phyloP scores from a whole-genome alignment of 2,797 vertebrate species.

The Phylloscopus collybita region DNA sequence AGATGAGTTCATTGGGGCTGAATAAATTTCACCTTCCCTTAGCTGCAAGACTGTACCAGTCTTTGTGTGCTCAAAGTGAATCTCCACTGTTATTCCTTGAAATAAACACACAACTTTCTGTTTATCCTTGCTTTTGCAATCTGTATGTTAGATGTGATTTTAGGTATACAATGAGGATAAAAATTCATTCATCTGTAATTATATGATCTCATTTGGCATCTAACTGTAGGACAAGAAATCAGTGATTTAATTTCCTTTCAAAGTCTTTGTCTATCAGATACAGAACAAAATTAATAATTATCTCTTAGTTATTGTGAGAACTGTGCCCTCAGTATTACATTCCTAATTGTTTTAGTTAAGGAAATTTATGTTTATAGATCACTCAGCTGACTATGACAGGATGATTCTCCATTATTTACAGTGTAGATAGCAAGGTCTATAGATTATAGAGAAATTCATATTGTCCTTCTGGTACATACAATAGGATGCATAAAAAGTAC shows the following conservation, averaged over 20 bases:
- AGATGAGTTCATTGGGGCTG: not conserved
- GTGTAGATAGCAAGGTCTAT: constrained; percentile 12
- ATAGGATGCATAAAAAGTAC: not conserved
- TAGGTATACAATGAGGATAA: constrained; percentile 52
- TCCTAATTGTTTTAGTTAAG: constrained; percentile 45
- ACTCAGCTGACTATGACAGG: not conserved
- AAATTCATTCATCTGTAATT: constrained; percentile 69
- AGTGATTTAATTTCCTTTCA: constrained; percentile 72
- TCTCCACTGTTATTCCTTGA: not conserved
- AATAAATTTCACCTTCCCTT: not conserved
- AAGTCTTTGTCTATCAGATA: constrained; percentile 64
- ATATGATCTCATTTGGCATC: constrained; percentile 65
- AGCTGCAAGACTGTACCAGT: not conserved
- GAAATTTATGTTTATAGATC: constrained; percentile 20
- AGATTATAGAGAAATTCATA: not conserved
- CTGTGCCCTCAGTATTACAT: constrained; percentile 42
- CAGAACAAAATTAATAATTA: constrained; percentile 69
- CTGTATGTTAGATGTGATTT: constrained; percentile 48
- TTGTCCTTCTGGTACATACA: not conserved
- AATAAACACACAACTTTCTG: constrained; percentile 35
- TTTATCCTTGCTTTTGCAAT: constrained; percentile 57
- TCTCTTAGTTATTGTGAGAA: constrained; percentile 53
- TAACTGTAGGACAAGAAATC: constrained; percentile 65
- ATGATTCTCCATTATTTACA: not conserved
- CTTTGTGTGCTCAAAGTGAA: not conserved